phyloP scores from a whole-genome alignment of 2,797 vertebrate species.

The Petrocephalus sullivani region DNA sequence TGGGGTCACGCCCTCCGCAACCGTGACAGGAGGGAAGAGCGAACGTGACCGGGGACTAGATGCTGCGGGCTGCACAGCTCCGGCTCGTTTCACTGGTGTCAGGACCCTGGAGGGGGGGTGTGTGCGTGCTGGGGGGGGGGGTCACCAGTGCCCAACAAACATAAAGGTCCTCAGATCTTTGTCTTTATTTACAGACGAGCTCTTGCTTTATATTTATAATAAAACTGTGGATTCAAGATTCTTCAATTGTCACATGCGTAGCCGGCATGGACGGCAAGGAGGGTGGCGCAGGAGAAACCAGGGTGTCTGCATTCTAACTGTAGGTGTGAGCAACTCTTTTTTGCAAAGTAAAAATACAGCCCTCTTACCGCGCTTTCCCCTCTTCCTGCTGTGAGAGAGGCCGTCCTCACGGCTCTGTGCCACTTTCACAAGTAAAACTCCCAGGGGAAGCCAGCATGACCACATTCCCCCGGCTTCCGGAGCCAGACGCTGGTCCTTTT shows the following conservation, averaged over 20 bases:
- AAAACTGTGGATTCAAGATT: neutral
- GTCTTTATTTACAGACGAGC: neutral
- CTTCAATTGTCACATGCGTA: too few relatives aligned
- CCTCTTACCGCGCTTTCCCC: neutral
- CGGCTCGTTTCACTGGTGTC: neutral
- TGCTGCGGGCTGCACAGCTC: neutral
- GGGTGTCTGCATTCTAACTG: neutral
- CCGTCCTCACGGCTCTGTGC: neutral
- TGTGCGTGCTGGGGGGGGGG: neutral
- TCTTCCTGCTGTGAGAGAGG: neutral
- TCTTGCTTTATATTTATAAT: neutral
- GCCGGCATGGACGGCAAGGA: neutral
- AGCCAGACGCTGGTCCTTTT: neutral
- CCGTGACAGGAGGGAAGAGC: neutral
- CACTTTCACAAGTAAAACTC: neutral
- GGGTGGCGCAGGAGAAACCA: neutral
- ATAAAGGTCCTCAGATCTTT: neutral
- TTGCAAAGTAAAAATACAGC: neutral
- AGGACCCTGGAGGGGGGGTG: neutral
- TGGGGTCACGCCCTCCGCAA: neutral
- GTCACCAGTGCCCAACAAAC: neutral
- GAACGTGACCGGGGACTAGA: neutral
- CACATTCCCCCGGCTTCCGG: neutral
- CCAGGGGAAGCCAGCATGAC: neutral
- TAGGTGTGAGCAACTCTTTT: neutral